Evolutionary conservation across 2,113 vertebrate species (phyloP).

Genomic region (Erinaceus europaeus): DNA sequence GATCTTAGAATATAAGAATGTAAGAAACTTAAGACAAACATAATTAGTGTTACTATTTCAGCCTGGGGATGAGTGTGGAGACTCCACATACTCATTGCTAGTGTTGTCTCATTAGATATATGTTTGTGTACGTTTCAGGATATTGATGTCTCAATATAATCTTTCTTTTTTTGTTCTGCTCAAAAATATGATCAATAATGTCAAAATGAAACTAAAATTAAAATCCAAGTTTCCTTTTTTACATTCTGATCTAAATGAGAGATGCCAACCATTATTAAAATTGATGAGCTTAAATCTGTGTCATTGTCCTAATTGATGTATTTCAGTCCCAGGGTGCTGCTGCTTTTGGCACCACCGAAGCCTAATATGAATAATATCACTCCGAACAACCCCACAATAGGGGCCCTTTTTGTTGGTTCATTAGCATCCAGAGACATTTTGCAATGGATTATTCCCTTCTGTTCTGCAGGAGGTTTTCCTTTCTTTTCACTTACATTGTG

Average conservation of each 20-base stretch:
- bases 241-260: conserved; percentile 43
- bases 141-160: neutral
- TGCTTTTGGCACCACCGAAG: conserved; percentile 46
- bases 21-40: neutral
- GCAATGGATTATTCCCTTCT: conserved; percentile 56
- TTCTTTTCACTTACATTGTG: conserved; percentile 55
- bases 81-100: neutral
- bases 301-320: conserved; percentile 47
- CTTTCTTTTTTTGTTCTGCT: neutral
- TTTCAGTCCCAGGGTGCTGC: conserved; percentile 11
- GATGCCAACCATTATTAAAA: conserved; percentile 39
- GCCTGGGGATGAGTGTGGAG: neutral
- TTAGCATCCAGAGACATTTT: conserved; percentile 64
- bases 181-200: conserved; percentile 39
- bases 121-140: neutral
- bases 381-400: conserved; percentile 36
- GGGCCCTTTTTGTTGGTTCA: conserved; percentile 49
- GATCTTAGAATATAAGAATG: neutral
- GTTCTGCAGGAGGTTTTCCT: conserved; percentile 38
- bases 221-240: conserved; percentile 40
- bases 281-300: conserved; percentile 37
- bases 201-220: conserved; percentile 43
- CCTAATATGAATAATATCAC: conserved; percentile 51
- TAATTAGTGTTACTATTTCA: neutral
- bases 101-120: neutral